Evolutionary conservation across 2,113 vertebrate species (phyloP).

Genomic region (Pseudopipra pipra): DNA sequence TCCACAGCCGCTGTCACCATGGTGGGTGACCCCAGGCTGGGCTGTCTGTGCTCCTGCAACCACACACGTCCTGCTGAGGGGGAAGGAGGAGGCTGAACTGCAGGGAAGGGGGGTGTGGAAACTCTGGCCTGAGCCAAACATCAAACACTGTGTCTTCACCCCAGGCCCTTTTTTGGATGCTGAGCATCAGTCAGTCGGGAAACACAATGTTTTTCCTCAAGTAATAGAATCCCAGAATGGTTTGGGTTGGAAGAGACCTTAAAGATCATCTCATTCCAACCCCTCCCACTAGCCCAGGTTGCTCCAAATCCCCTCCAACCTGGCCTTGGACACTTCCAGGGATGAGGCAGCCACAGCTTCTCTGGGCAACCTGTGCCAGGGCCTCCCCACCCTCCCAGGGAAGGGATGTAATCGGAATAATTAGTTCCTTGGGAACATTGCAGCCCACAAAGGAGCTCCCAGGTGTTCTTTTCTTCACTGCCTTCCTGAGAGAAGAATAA

Average conservation of each 20-base stretch:
- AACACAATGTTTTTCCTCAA: not conserved
- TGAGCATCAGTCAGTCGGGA: not conserved
- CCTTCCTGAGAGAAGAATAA: not conserved
- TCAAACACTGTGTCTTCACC: not conserved
- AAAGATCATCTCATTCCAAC: not conserved
- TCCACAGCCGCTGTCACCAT: not conserved
- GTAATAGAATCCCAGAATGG: not conserved
- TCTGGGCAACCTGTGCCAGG: not conserved
- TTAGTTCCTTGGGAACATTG: not conserved
- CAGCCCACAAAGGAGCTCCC: not conserved
- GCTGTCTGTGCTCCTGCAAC: not conserved
- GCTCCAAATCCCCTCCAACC: not conserved
- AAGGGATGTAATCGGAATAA: not conserved
- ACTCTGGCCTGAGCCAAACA: not conserved
- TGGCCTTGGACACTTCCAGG: not conserved
- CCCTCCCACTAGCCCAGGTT: accelerated
- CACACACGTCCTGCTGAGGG: not conserved
- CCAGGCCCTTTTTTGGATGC: not conserved
- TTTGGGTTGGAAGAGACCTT: not conserved
- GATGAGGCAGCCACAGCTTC: not conserved
- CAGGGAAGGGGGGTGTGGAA: not conserved
- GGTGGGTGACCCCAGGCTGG: not conserved
- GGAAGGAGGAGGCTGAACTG: not conserved
- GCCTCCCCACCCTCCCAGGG: accelerated
- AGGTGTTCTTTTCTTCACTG: not conserved